Evolutionary conservation across 1,140 invertebrate species (phyloP), one percentile per base, ranked within the genome.

Genomic region (Hylaeus volcanicus): DNA sequence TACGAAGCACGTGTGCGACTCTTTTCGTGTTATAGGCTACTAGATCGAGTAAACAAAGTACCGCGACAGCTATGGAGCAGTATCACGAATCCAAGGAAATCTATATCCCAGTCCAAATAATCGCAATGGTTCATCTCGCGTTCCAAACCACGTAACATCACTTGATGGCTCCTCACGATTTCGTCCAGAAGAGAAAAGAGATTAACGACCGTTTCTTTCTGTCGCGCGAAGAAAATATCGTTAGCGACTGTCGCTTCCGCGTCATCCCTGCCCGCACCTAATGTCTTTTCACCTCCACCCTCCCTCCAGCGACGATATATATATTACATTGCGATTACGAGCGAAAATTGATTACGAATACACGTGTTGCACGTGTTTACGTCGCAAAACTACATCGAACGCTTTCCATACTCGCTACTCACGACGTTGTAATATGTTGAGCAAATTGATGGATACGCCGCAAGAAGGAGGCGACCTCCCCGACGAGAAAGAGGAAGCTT

Each of bases 381-480:
- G 41, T 11, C 68, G 2, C 37, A 15, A 53, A 53, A 37, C 26
- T 53, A 56, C 43, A 65, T 56, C 37, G 37, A 14, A 39, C n/a
- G 41, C 26, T 14, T 15, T 5, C 60, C 41, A 41, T 79, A 65
- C 39, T 73, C 56, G 77, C 77, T 65, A 55, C 68, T 65, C 77
- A 56, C 43, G 77, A 56, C 70, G 60, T 41, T 78, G 51, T 78
- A 78, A 78, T 78, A 78, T 48, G 69, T 78, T 78, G 55, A 63
- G 61, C 70, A 64, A 79, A 79, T 74, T 74, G 77, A 79, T 79
- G 77, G 60, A 79, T 65, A 5, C 14, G 51, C 9, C 4, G 77
- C 51, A 51, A 65, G 77, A 74, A 65, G 70, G n/a, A 61, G 3
- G 26, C 51, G 4, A 45, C 2, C 1, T 5, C 9, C 43, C 14